Evolutionary conservation across 1,140 invertebrate species (phyloP).

Genomic region (Eupeodes corollae): DNA sequence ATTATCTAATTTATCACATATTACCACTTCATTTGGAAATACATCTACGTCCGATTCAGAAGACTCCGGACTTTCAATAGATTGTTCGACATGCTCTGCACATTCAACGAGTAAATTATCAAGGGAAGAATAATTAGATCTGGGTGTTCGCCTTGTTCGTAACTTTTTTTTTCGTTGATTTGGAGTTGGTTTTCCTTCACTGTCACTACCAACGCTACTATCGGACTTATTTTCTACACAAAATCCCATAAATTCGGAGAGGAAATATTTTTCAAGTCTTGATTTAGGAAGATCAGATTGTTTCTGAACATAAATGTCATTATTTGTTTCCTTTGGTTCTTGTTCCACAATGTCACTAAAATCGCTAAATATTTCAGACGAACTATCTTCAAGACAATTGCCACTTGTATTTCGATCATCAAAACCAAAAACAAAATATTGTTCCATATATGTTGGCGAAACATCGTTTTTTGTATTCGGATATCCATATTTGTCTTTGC

Average conservation of each 20-base stretch:
- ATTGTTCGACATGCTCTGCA: constrained; percentile 41
- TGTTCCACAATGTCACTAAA: constrained; percentile 70
- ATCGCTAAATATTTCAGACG: constrained; percentile 79
- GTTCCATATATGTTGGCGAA: constrained; percentile 74
- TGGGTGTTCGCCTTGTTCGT: constrained; percentile 62
- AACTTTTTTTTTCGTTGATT: constrained; percentile 72
- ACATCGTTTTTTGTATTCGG: not conserved
- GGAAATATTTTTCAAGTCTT: constrained; percentile 79
- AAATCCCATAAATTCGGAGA: constrained; percentile 74
- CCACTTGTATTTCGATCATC: constrained; percentile 45
- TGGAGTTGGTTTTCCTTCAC: constrained; percentile 73
- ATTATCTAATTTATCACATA: no score
- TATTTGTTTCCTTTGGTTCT: no score
- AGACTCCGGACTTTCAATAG: constrained; percentile 44
- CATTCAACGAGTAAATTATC: constrained; percentile 54
- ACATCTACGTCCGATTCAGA: constrained; percentile 71
- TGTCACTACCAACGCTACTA: constrained; percentile 71
- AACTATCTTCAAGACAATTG: constrained; percentile 48
- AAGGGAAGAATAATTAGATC: constrained; percentile 66
- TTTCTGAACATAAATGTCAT: no score
- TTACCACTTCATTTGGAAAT: constrained; percentile 41
- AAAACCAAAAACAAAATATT: constrained; percentile 81
- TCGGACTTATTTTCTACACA: constrained; percentile 52
- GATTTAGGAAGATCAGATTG: constrained; percentile 63
- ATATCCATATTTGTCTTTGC: not conserved